A percentile compares a stretch with the other conserved stretches of the same genome.
phyloP scores from a whole-genome alignment of 2,113 vertebrate species.

The Machaerirhynchus nigripectus region DNA sequence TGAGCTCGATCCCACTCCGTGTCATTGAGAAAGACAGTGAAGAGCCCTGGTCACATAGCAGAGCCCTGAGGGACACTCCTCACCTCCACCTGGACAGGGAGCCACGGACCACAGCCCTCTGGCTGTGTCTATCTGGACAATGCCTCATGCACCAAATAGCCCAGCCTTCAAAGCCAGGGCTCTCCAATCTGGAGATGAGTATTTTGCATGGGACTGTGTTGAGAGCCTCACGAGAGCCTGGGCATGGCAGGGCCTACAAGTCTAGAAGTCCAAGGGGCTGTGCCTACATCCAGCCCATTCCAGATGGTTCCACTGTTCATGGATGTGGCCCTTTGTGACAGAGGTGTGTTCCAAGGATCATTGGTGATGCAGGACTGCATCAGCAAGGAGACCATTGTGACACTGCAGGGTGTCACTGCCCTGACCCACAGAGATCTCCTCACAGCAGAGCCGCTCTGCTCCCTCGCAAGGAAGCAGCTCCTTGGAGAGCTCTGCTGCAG shows the following conservation, averaged over 20 bases:
- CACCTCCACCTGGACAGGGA: neutral
- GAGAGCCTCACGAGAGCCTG: neutral
- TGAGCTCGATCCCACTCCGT: neutral
- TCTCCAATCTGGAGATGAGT: neutral
- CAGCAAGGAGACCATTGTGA: neutral
- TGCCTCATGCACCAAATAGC: neutral
- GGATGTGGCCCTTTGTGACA: neutral
- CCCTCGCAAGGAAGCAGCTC: neutral
- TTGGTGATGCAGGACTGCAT: neutral
- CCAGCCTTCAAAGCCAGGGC: neutral
- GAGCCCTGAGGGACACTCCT: neutral
- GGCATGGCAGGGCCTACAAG: neutral
- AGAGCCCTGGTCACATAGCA: neutral
- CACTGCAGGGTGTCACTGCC: neutral
- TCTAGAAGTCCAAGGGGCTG: neutral
- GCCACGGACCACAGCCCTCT: neutral
- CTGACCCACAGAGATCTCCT: neutral
- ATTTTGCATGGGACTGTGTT: no score
- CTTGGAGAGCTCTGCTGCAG: neutral
- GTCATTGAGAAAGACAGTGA: neutral
- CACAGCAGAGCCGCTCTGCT: neutral
- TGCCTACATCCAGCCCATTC: neutral
- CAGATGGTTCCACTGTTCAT: neutral
- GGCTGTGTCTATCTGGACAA: neutral
- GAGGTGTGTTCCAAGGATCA: neutral